Evolutionary conservation across 2,113 vertebrate species (phyloP).

Genomic region (Larimichthys polyactis): DNA sequence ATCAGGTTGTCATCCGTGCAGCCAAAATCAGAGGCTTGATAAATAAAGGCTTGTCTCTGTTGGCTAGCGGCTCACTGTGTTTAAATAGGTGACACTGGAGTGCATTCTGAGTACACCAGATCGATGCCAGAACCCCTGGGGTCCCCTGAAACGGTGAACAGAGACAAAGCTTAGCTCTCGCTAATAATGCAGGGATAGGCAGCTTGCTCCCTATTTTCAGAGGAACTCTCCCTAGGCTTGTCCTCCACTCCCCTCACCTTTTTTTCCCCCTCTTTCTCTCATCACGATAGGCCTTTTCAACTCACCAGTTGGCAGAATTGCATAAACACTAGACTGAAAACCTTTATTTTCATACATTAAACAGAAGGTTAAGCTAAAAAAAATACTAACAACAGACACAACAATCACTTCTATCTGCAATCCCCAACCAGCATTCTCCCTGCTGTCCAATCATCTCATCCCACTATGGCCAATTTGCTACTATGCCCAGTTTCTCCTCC

Average conservation of each 20-base stretch:
- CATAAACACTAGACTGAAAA: conserved; percentile 53
- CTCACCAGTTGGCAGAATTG: conserved; percentile 61
- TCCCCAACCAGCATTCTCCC: conserved; percentile 41
- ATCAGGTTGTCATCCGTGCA: conserved; percentile 83
- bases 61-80: conserved; percentile 71
- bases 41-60: conserved; percentile 81
- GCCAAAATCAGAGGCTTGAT: conserved; percentile 79
- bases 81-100: conserved; percentile 83
- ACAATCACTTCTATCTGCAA: conserved; percentile 56
- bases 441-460: conserved; percentile 60
- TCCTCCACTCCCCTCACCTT: conserved; percentile 50
- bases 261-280: conserved; percentile 36
- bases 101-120: conserved; percentile 77
- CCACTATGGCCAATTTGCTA: conserved; percentile 64
- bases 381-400: conserved; percentile 49
- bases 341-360: conserved; percentile 54
- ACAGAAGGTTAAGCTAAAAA: conserved; percentile 62
- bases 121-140: conserved; percentile 83
- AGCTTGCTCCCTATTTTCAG: conserved; percentile 74
- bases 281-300: conserved; percentile 53
- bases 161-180: conserved; percentile 82
- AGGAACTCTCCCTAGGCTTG: conserved; percentile 57
- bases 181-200: conserved; percentile 77
- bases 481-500: conserved; percentile 59
- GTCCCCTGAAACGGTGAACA: conserved; percentile 77